Base-by-base conservation (phyloP, 2,113 vertebrate genomes). In the Petroica traversi region DNA sequence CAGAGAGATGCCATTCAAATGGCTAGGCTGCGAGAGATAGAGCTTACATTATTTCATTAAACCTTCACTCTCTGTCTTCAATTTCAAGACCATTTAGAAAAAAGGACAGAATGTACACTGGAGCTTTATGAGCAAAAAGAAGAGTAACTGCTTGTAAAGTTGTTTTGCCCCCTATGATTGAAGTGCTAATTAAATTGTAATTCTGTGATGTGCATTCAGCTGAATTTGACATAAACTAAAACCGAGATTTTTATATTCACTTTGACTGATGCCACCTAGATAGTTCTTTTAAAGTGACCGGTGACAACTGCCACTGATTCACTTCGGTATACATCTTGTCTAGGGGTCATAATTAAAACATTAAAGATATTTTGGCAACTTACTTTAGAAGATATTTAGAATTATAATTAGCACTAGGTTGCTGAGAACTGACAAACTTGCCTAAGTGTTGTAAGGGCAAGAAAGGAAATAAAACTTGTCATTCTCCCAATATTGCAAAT, bases 1-100 rank as follows among this genome's bases (percentile, higher is more conserved):
- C 83, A 95, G 28, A 88, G 81, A 95, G 59, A 78, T 88, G 80
- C 34, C 89, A 91, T 75, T 94, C 81, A 96, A 92, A 94, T 63
- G 40, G 31, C 85, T 81, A 73, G 48, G 63, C 77, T 75, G 51
- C 78, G 54, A 93, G 81, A 96, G 48, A 38, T 18, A 93, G 77
- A 89, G 43, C 19, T 82, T 85, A 71, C 71, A 76, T 76, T 55
- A 89, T 80, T 83, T 92, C 76, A 95, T 93, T 95, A 94, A 91
- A 92, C 46, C 51, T 74, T 74, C 64, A 77, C 77, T 36, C 46
- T 85, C 57, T 67, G 64, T 46, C 80, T 91, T 75, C 77, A 81
- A 40, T 76, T 94, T 78, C 43, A 69, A 89, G 61, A n/a, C 58
- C 19, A 22, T 95, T 93, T 82, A 57, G 57, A 66, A 81, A 72